Base-by-base conservation (phyloP, 2,113 vertebrate genomes). In the Hippopotamus amphibius region DNA sequence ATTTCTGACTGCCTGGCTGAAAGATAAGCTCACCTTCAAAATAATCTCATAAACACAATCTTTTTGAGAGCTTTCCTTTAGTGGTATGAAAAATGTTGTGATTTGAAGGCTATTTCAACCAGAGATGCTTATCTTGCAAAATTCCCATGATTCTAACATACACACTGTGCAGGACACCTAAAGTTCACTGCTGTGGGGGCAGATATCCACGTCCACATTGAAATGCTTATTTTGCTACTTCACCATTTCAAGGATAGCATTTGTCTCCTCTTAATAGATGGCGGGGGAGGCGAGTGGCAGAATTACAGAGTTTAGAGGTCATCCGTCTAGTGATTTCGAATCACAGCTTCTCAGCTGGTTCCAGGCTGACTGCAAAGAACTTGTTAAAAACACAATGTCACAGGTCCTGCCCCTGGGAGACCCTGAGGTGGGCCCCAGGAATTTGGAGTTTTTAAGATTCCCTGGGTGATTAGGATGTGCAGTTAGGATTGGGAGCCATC, bases 1-100 rank as follows among this genome's bases (percentile, higher is more conserved):
- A 92, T 57, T 69, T 91, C 94, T 85, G 71, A 37, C 50, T 65
- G 37, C 61, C 77, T 92, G 55, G n/a, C 33, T 66, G 21, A 90
- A 89, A 96, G 80, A 91, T 89, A 84, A 95, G 28, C 57, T 80
- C 21, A 7, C n/a, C 30, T 96, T 92, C 80, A 90, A 95, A 95
- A 72, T 22, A 48, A 30, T n/a, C 55, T 69, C 61, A 68, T 50
- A 55, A 82, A 96, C 50, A 57, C 37, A 86, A 37, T 94, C 79
- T 50, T 96, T 55, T 68, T 84, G 93, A 96, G 50, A 59, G 30
- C n/a, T 96, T 50, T 87, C 68, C 71, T 53, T 66, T 41, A 61
- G 46, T 17, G 33, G 48, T 59, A 30, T 65, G 68, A 84, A 90
- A 66, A 94, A 77, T 80, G 61, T 63, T 87, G 55, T 71, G 71